Evolutionary conservation across 2,113 vertebrate species (phyloP), one percentile per base, ranked within the genome.

Genomic region (Hippoglossus stenolepis): DNA sequence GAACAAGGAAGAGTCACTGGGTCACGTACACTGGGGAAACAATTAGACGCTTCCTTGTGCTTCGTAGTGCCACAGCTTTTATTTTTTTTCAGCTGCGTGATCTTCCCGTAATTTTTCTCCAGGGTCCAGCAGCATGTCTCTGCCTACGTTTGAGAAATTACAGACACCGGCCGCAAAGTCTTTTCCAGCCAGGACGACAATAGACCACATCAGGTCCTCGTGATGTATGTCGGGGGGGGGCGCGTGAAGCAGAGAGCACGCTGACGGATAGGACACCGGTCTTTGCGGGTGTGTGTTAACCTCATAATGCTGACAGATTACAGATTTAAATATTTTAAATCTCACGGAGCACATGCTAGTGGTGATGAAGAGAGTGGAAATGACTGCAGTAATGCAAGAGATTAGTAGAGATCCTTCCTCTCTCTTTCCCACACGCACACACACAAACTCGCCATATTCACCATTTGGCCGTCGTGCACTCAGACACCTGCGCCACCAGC

Each of bases 321-420:
- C 85, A 92, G 85, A 93, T 94, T 94, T 94, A 92, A 94, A 94
- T 94, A 94, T 94, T 94, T 94, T 86, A 94, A 91, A 92, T 90
- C 91, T 92, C 82, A 69, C 65, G 63, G 86, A 90, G 85, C 85
- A 89, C 83, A 90, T 91, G 84, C 78, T 89, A 79, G 75, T 79
- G 53, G 79, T 93, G 90, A 92, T 87, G 87, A 90, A 88, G 83
- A 81, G 87, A 90, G 89, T 86, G 85, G 79, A 90, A 92, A 91
- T 88, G 83, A 90, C 89, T 93, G 89, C 75, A 66, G 90, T 90
- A 92, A 91, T 89, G 91, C 89, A 72, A 80, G 84, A 91, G 91
- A 94, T 94, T 93, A 90, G 87, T 89, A 75, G 88, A 85, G 83
- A 86, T 79, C 85, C 58, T 73, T 79, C 49, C 77, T 28, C 63